A percentile compares a stretch with the other conserved stretches of the same genome.
phyloP scores from a whole-genome alignment of 2,888 invertebrate species.

The Eretmocerus hayati region DNA sequence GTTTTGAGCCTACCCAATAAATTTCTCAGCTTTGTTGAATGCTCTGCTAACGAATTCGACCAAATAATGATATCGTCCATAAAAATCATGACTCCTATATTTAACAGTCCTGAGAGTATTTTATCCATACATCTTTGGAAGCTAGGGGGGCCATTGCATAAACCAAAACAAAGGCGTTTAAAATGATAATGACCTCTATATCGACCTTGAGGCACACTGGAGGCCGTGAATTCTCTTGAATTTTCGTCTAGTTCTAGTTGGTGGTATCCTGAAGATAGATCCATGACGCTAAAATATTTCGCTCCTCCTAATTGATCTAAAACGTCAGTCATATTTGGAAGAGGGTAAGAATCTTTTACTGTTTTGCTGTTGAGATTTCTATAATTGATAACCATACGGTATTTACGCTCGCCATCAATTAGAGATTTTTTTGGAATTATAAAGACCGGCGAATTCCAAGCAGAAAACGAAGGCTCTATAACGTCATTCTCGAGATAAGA shows the following conservation, averaged over 20 bases:
- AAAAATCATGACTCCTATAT: slow-evolving; percentile 25
- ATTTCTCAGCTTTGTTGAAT: slow-evolving; percentile 22
- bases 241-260: slow-evolving; percentile 18
- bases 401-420: slow-evolving; percentile 20
- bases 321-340: slow-evolving; percentile 25
- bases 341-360: slow-evolving; percentile 23
- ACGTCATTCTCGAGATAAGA: not conserved
- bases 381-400: slow-evolving; percentile 25
- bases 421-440: slow-evolving; percentile 25
- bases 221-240: slow-evolving; percentile 22
- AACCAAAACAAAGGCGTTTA: slow-evolving; percentile 28
- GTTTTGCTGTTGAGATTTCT: slow-evolving; percentile 26
- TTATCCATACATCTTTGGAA: slow-evolving; percentile 25
- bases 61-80: slow-evolving; percentile 31
- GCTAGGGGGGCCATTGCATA: slow-evolving; percentile 22
- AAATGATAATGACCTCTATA: slow-evolving; percentile 32
- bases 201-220: slow-evolving; percentile 29
- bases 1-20: slow-evolving; percentile 25
- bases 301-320: slow-evolving; percentile 24
- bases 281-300: slow-evolving; percentile 24
- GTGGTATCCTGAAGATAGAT: slow-evolving; percentile 24
- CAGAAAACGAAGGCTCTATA: slow-evolving; percentile 14
- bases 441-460: slow-evolving; percentile 23
- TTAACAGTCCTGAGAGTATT: slow-evolving; percentile 24
- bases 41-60: slow-evolving; percentile 25